Evolutionary conservation across 2,113 vertebrate species (phyloP).

Genomic region (Chrysemys picta): DNA sequence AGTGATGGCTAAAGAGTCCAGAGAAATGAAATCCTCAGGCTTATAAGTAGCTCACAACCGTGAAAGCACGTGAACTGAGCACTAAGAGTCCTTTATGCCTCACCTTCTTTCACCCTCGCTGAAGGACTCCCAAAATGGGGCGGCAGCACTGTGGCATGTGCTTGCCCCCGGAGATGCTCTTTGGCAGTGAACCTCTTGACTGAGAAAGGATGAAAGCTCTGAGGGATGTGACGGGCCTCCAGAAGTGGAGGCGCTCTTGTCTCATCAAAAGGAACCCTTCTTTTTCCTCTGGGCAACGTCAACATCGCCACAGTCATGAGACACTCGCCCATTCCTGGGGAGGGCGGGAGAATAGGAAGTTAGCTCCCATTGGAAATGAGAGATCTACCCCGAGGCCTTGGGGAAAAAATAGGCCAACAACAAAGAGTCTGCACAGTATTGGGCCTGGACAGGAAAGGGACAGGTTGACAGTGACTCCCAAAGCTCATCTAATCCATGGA

Average conservation of each 20-base stretch:
- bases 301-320: not conserved
- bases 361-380: not conserved
- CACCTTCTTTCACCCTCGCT: not conserved
- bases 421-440: not conserved
- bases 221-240: not conserved
- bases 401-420: not conserved
- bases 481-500: not conserved
- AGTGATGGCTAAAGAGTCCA: slow-evolving; percentile 19
- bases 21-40: slow-evolving; percentile 39
- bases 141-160: not conserved
- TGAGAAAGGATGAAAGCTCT: not conserved
- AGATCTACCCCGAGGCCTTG: not conserved
- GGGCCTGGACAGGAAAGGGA: not conserved
- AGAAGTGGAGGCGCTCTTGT: not conserved
- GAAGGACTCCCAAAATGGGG: not conserved
- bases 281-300: not conserved
- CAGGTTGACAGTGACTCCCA: not conserved
- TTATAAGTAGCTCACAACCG: not conserved
- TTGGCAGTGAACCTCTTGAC: not conserved
- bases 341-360: not conserved
- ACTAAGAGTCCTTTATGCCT: not conserved
- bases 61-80: not conserved
- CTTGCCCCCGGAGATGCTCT: rapidly evolving
- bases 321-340: not conserved
- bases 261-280: not conserved